A percentile compares a stretch with the other conserved stretches of the same genome.
Evolutionary conservation across 2,113 vertebrate species (phyloP).

Genomic region (Lepus americanus): DNA sequence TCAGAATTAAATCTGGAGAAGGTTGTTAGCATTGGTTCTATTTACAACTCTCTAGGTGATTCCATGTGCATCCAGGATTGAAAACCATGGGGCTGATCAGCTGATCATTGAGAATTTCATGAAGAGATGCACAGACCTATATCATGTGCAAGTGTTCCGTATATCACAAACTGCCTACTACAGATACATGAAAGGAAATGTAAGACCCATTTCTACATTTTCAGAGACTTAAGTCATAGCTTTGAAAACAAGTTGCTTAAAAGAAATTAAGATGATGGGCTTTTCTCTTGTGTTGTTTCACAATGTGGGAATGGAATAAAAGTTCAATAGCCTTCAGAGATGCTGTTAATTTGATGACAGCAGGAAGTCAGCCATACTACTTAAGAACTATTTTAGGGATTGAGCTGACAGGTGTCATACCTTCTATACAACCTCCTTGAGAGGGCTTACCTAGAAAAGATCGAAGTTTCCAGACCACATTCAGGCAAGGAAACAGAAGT

Average conservation of each 20-base stretch:
- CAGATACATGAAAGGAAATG: background rate
- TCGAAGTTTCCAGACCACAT: slow-evolving; percentile 26
- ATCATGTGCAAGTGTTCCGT: background rate
- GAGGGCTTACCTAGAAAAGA: background rate
- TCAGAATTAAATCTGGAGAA: background rate
- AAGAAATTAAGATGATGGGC: slow-evolving; percentile 9
- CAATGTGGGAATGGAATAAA: slow-evolving; percentile 62
- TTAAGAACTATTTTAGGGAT: slow-evolving; percentile 71
- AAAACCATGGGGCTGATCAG: background rate
- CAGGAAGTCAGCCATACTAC: slow-evolving; percentile 68
- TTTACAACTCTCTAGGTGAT: background rate
- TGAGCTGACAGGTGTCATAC: slow-evolving; percentile 22
- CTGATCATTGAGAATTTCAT: background rate
- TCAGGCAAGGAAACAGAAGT: slow-evolving; percentile 46
- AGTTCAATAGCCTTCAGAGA: slow-evolving; percentile 27
- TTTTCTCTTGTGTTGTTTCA: slow-evolving; percentile 45
- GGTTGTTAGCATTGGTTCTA: background rate
- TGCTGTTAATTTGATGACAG: slow-evolving; percentile 78
- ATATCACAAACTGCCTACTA: background rate
- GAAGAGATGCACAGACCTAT: slow-evolving; percentile 9
- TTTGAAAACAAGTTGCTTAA: background rate
- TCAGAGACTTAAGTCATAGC: slow-evolving; percentile 10
- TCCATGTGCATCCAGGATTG: background rate
- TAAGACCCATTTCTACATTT: background rate
- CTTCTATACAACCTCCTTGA: slow-evolving; percentile 1